Base-by-base conservation (phyloP, 2,888 invertebrate genomes). In the Parelbella ahira region DNA sequence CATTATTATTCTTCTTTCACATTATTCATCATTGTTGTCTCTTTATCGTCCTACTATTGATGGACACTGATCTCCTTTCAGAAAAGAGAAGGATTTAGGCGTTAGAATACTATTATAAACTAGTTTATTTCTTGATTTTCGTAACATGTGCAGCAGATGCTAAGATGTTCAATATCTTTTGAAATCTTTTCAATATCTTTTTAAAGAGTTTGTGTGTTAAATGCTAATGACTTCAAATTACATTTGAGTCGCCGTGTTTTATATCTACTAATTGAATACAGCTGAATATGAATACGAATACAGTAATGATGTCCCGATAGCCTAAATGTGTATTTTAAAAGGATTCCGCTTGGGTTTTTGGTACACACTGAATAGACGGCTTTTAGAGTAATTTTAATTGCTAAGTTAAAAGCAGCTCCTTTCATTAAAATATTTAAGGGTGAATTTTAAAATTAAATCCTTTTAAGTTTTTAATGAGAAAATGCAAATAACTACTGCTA, bases 381-480 rank as follows among this genome's bases (percentile, higher is more conserved):
- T 41, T 41, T 41, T 33, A 33, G 27, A 34, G 34, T 42, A 34
- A 42, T 42, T 42, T 34, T 42, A 42, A 42, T 42, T 42, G 41
- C 41, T 34, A 42, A 42, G 41, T 42, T 42, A 34, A 42, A 42
- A 34, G 41, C 28, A 21, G 33, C 6, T 12, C 41, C 41, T 42
- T 42, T 42, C 41, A 42, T 42, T 42, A 34, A 34, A 42, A 34
- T 28, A 42, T 42, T 34, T 41, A 27, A 42, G 34, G 28, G 18
- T 7, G 32, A 39, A 19, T 20, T 42, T 42, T 21, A 15, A 42
- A 42, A 21, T 34, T 34, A 42, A 42, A 34, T 34, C 21, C 28
- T 33, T 42, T 42, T 34, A 34, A 32, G 7, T 10, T 2, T 28
- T 34, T 34, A 42, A 33, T 41, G 41, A 41, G 41, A 28, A 34